phyloP scores from a whole-genome alignment of 2,888 invertebrate species.

The Epirrhoe alternata region DNA sequence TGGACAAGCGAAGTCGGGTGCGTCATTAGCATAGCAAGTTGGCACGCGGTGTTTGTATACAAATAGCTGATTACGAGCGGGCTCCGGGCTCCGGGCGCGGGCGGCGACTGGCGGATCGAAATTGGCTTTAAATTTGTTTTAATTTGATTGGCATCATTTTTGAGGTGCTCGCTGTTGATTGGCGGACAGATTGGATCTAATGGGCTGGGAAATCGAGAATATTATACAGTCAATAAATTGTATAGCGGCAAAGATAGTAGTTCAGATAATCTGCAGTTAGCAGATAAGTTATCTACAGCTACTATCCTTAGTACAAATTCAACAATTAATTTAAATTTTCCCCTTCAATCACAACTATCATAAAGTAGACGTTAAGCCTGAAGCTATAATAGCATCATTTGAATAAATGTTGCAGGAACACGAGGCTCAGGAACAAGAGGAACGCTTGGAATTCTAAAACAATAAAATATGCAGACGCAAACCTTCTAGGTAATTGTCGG shows the following conservation, averaged over 20 bases:
- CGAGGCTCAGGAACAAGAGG: neutral
- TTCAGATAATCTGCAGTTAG: neutral
- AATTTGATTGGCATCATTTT: slow-evolving; percentile 16
- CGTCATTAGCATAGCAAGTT: slow-evolving; percentile 16
- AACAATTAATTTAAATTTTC: slow-evolving; percentile 21
- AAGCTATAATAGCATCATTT: slow-evolving; percentile 27
- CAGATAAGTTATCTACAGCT: too few species aligned
- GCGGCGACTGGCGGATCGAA: slow-evolving; percentile 12
- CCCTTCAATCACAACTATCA: slow-evolving; percentile 17
- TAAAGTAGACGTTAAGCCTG: slow-evolving; percentile 23
- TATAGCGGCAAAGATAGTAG: neutral
- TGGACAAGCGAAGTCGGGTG: slow-evolving; percentile 4
- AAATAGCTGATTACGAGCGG: slow-evolving; percentile 27
- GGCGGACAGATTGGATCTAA: slow-evolving; percentile 8
- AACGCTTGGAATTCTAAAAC: slow-evolving; percentile 20
- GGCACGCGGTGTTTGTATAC: slow-evolving; percentile 27
- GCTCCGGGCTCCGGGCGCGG: neutral
- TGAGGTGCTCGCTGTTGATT: slow-evolving; percentile 14
- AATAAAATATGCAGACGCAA: slow-evolving; percentile 28
- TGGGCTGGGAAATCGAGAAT: neutral
- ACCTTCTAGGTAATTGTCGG: slow-evolving; percentile 16
- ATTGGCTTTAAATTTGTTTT: slow-evolving; percentile 26
- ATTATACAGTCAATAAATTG: neutral
- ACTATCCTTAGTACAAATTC: neutral
- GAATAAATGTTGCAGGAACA: slow-evolving; percentile 25